These are phyloP conservation scores for Hydrophis major DNA, from an alignment of 2,797 vertebrate genomes.

Conservation along the genomic window DNA sequence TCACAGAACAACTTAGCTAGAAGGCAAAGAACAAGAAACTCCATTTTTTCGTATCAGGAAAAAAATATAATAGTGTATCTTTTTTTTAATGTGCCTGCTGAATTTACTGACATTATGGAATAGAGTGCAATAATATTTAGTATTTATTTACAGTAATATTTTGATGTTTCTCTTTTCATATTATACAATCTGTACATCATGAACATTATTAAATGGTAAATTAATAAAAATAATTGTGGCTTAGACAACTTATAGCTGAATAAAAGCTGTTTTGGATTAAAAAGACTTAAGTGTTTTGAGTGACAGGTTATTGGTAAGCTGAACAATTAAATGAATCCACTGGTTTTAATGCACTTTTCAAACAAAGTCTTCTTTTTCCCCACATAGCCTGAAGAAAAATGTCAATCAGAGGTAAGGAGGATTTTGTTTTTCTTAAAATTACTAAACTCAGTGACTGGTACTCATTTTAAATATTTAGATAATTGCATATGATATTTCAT, in stretches of 20 bases:
- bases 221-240: background rate
- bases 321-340: background rate
- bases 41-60: background rate
- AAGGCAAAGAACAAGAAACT: background rate
- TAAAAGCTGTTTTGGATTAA: background rate
- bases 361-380: slow-evolving; percentile 44
- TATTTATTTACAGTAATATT: background rate
- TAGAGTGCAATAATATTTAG: background rate
- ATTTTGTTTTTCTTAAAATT: background rate
- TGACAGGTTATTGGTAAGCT: background rate
- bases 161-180: background rate
- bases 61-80: background rate
- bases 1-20: background rate
- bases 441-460: background rate
- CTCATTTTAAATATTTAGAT: background rate
- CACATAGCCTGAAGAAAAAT: slow-evolving; percentile 93
- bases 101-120: background rate
- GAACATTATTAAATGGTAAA: background rate
- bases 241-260: background rate
- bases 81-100: too few relatives aligned
- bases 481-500: background rate
- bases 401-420: slow-evolving; percentile 93
- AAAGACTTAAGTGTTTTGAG: background rate
- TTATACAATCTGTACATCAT: background rate
- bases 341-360: background rate